Evolutionary conservation across 1,140 invertebrate species (phyloP), one percentile per base, ranked within the genome.

Genomic region (Trichoplusia ni): DNA sequence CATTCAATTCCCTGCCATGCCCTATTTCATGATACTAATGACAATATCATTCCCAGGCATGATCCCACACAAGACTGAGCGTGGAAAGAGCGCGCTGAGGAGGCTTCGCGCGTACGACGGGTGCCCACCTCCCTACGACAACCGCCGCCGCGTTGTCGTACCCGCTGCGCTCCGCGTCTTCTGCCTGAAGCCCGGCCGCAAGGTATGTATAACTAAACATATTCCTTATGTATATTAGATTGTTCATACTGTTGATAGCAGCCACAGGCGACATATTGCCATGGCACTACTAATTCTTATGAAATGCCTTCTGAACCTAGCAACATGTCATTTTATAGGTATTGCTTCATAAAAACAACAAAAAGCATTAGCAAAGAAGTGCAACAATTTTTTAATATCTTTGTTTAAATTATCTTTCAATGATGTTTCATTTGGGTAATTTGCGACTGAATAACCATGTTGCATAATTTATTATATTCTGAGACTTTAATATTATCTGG

Each of bases 21-120:
- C 2, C 1, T 25, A 14, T 0, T n/a, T n/a, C 5, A 23, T 29
- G 14, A 19, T 9, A 35, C n/a, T 21, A 23, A 42, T 33, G 18
- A 9, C 44, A 5, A 23, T 6, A 18, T 18, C 25, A 9, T 7
- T 62, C 91, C 31, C 64, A 98, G 98, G 99, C 69, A 99, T 99
- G 99, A 93, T 99, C 63, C 99, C 99, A 79, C 98, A 99, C 92
- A 99, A 99, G 91, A 97, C 97, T 53, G 93, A 95, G 85, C 95
- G 98, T 77, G 99, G 99, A 64, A 97, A 98, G 91, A 94, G 95
- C 78, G 99, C 99, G 49, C 91, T 99, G 19, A 94, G 95, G 58
- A 94, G 95, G 80, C 92, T 99, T 42, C 98, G 98, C 89, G 94
- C 95, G n/a, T 99, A 97, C 82, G 99, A 99, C 92, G 99, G 99